Conservation (phyloP, 2,888 invertebrate genomes). For the Creontiades dilutus region DNA sequence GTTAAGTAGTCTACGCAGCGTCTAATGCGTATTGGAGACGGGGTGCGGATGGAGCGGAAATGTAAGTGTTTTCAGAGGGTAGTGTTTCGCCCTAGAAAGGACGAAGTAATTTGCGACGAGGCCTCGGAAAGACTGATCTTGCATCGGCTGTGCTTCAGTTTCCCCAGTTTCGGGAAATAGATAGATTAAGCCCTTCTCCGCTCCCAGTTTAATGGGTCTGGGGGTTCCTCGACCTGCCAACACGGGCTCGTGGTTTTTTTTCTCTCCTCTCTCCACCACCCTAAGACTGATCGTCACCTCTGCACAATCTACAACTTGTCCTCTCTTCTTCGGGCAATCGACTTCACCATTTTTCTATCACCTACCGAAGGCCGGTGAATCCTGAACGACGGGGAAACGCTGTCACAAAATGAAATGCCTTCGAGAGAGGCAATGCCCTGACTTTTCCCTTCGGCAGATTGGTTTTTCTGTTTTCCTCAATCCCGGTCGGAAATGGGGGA, state of each 20-base stretch:
- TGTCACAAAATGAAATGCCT: slow-evolving; percentile 19
- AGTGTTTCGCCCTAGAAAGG: background rate
- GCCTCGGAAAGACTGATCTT: background rate
- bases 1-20: slow-evolving; percentile 27
- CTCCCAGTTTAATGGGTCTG: background rate
- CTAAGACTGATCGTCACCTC: slow-evolving; percentile 15
- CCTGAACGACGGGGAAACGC: background rate
- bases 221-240: background rate
- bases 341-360: background rate
- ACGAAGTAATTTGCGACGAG: background rate
- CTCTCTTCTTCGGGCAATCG: background rate
- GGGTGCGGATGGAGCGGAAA: background rate
- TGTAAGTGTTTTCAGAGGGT: slow-evolving; percentile 7
- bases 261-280: background rate
- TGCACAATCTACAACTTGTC: background rate
- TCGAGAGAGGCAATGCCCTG: background rate
- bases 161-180: background rate
- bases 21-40: slow-evolving; percentile 3
- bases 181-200: background rate
- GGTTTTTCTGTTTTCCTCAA: background rate
- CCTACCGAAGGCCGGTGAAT: background rate
- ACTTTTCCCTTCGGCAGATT: background rate
- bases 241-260: background rate
- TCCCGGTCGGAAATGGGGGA: slow-evolving; percentile 13
- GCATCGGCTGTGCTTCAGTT: background rate